Percentiles rank a stretch among this genome's conserved stretches.
Conservation (phyloP, 2,113 vertebrate genomes). For the Gorsachius goisagi region DNA sequence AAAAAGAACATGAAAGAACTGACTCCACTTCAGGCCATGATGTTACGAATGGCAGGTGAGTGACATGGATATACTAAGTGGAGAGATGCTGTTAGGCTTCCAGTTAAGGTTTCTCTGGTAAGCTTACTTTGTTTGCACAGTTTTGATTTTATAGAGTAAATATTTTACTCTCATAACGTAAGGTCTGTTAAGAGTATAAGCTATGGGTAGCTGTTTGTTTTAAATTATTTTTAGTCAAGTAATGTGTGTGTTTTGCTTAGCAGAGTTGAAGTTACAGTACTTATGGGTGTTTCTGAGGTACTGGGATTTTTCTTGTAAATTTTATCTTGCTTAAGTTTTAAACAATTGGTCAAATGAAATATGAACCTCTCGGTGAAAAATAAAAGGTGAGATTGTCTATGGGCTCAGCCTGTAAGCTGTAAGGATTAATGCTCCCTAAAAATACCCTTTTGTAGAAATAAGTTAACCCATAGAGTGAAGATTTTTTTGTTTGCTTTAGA, state of each 20-base stretch:
- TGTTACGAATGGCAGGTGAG: slow-evolving; percentile 95
- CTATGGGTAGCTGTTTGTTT: not conserved
- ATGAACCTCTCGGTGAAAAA: not conserved
- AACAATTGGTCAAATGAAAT: not conserved
- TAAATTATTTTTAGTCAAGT: not conserved
- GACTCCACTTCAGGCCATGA: slow-evolving; percentile 97
- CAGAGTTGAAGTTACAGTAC: not conserved
- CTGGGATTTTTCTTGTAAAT: not conserved
- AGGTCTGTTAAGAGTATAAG: not conserved
- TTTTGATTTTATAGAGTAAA: not conserved
- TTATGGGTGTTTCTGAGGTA: not conserved
- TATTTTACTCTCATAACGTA: not conserved
- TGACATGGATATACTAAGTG: not conserved
- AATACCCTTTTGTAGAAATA: not conserved
- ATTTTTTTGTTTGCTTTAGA: not conserved
- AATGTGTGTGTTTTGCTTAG: not conserved
- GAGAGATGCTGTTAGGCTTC: not conserved
- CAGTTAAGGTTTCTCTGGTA: not conserved
- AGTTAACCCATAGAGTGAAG: not conserved
- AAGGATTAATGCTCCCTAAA: not conserved
- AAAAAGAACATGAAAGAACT: slow-evolving; percentile 94
- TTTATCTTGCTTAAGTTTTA: not conserved
- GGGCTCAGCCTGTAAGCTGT: not conserved
- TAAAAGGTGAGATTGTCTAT: not conserved
- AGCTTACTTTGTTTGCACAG: not conserved